Evolutionary conservation across 2,797 vertebrate species (phyloP), one percentile per base, ranked within the genome.

Genomic region (Mus spretus): DNA sequence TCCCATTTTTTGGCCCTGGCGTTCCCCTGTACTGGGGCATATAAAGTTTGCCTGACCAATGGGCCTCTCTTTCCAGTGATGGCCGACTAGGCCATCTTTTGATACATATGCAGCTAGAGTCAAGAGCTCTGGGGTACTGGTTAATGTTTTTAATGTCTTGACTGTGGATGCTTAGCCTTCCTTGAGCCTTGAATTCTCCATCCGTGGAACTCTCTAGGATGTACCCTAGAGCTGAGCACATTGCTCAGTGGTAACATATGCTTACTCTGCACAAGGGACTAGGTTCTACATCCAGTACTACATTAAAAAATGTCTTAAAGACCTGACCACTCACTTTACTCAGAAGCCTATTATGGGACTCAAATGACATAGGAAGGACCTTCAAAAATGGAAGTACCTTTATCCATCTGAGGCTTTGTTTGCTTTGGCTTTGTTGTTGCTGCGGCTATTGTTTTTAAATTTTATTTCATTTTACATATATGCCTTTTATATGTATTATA

Each of bases 281-380:
- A 31, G 26, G 26, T n/a, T n/a, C 22, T 3, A 8, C 72, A 47
- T 31, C 26, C 2, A 53, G 44, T 3, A 80, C 40, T 61, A 79
- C 24, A 78, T 65, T 84, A 17, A 57, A 47, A 61, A 61, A 26
- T 9, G 0, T 34, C 37, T 55, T 37, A 40, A 85, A 92, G 55
- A 24, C 24, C 57, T 50, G 37, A 1, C 80, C 70, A 57, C 75
- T 93, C 79, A 53, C 70, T 93, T 92, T 70, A 78, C 70, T 92
- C 75, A 78, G 63, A 96, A 78, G 90, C 63, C 94, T 94, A 81
- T 90, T 85, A 77, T 53, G 44, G 65, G 10, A 91, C 63, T 95
- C 97, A 86, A 82, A 90, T 89, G 65, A 87, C 94, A 91, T 34
- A 87, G 97, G 93, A 83, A 95, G 92, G 61, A 44, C 47, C 63